Conservation (phyloP, 2,888 invertebrate species). For the Cheilosia pagana region DNA sequence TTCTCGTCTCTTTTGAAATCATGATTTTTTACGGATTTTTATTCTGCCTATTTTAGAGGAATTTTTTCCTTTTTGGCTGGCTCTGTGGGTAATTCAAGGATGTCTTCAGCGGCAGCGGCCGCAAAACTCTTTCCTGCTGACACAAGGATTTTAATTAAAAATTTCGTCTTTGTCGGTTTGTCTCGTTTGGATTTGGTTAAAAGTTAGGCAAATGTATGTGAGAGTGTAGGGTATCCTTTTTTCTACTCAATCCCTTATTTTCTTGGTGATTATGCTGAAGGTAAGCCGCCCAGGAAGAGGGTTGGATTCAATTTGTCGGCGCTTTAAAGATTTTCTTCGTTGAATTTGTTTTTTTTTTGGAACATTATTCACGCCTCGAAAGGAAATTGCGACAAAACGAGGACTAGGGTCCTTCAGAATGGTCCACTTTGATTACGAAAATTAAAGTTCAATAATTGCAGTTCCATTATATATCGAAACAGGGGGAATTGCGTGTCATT, state of each 20-base stretch:
- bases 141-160: constrained; percentile 75
- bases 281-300: constrained; percentile 56
- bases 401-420: constrained; percentile 1
- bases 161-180: constrained; percentile 73
- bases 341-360: neutral
- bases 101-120: constrained; percentile 52
- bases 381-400: constrained; percentile 56
- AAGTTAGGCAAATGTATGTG: constrained; percentile 58
- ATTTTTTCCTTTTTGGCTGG: constrained; percentile 2
- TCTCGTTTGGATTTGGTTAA: constrained; percentile 69
- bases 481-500: no score
- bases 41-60: constrained; percentile 51
- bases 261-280: constrained; percentile 54
- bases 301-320: constrained; percentile 52
- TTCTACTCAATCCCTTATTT: constrained; percentile 28
- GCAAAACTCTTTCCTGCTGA: constrained; percentile 72
- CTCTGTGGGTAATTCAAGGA: constrained; percentile 30
- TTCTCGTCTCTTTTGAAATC: constrained; percentile 46
- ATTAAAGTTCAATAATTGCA: constrained; percentile 18
- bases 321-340: constrained; percentile 45
- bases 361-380: constrained; percentile 56
- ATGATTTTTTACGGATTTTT: constrained; percentile 21
- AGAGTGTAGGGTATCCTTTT: constrained; percentile 32
- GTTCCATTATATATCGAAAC: no score
- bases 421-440: neutral